Evolutionary conservation across 1,140 invertebrate genomes (phyloP), one percentile per base, ranked within the genome.

Genomic region (Calliopsis andreniformis): DNA sequence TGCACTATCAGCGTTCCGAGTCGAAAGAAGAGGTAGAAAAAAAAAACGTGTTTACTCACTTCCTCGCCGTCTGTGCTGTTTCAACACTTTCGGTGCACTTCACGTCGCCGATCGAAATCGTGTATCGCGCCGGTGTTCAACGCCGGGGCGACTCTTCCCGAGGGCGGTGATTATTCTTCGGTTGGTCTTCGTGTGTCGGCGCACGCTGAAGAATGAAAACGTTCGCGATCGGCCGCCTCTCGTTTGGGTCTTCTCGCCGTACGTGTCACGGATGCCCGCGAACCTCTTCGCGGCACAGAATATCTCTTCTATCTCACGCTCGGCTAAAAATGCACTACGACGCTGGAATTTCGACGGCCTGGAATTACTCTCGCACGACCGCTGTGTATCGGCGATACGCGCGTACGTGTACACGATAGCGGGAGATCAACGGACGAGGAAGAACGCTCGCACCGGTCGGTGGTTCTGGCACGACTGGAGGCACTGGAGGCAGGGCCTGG

Each of bases 21-120:
- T 23, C 20, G 42, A 55, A 28, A 67, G 28, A 53, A 28, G 49
- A 45, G 53, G 12, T 53, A 30, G 28, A 49, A 35, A 58, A 64
- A 49, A 53, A 76, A 78, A 81, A 82, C 78, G 69, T 84, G 77
- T 85, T 84, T 85, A 84, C 82, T 84, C 79, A 85, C 80, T 79
- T 82, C 80, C 72, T 82, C 64, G 79, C 47, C 79, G 76, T 30
- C 58, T 49, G 43, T 69, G 43, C 49, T 45, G 71, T 53, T 78
- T 64, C 69, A 20, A 56, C 62, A 73, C 56, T 66, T 73, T 43
- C 73, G 12, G 67, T 43, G 63, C 62, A 77, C 78, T 78, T 53
- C 55, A 55, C 30, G 59, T 61, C 55, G 43, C 20, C 64, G 72
- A 79, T 76, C 59, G 62, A 56, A 47, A 69, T 64, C 62, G 63